Base-by-base conservation (phyloP, 1,140 invertebrate genomes). In the Euura saliciscinereae region DNA sequence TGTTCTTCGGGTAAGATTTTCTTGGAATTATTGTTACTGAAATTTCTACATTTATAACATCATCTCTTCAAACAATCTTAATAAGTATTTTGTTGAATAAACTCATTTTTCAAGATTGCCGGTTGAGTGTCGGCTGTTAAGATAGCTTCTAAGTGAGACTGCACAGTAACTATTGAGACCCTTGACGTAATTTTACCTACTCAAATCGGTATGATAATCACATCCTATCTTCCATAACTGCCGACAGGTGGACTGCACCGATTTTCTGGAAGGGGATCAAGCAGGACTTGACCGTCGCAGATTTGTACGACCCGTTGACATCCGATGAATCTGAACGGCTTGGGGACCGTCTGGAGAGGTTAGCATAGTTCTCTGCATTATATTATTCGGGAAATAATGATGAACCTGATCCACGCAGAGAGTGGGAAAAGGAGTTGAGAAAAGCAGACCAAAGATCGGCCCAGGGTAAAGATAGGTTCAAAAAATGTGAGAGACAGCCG, bases 271-370 rank as follows among this genome's bases (percentile, higher is more conserved):
- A 83, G 74, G 89, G 89, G n/a, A 84, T 85, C 73, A 85, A 81
- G 4, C 88, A 89, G 75, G 82, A 87, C n/a, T 76, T 91, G 13
- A 85, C 87, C 64, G 78, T 88, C 6, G 79, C 86, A 45, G 90
- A 91, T 79, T 77, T 91, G 3, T 91, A 89, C 78, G 85, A 85
- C 73, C 83, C 88, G 59, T 79, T 89, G n/a, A 82, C 82, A 71
- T 80, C 82, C 43, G 89, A 91, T 77, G 78, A 82, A 70, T 90
- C 89, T 43, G 79, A 83, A 72, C 70, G 73, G 43, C 78, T 90
- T 45, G 88, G 89, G 5, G 84, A 89, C 76, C 75, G 78, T 70
- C 79, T 91, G 65, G 85, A 89, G 84, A 85, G 78, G 90, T 90
- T 83, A 85, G 28, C 28, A 28, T 28, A 28, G 28, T 28, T 28